Base-by-base conservation (phyloP, 2,113 vertebrate genomes). In the Dasyprocta punctata region DNA sequence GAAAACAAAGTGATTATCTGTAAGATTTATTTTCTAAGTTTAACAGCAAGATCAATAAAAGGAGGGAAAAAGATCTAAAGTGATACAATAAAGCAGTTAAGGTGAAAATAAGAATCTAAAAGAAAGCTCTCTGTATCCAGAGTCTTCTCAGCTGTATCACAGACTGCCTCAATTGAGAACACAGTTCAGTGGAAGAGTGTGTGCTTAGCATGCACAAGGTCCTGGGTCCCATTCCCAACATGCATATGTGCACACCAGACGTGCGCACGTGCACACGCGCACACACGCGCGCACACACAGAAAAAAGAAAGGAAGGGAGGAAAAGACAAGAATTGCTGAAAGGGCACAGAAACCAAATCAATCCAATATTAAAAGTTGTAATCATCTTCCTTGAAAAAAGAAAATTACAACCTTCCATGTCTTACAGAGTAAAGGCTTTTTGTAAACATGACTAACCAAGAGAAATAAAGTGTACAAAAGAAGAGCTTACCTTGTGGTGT, bases 401-500 rank as follows among this genome's bases (percentile, higher is more conserved):
- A 69, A 92, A 93, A 73, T 38, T 28, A 89, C 36, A 86, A 89
- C 7, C 28, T 90, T 83, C 30, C 26, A 71, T 47, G 24, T 90
- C 67, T 61, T 77, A 71, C 52, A 89, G 19, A 75, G 3, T 49
- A 90, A 20, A 95, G 19, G 1, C 92, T 36, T 86, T 60, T 63
- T 90, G 11, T 80, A 93, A 96, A 93, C 5, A 47, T 58, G n/a
- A 90, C 36, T 84, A 78, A 84, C n/a, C 5, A 90, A 90, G 41
- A 93, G 77, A 69, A 87, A 41, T 65, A 86, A 52, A 88, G 26
- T 83, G 28, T 83, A 49, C 36, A 30, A 47, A 96, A 84, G 16
- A 93, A 69, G 3, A 95, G 38, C 95, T 97, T 98, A 99, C 99
- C 98, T 96, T 97, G 56, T 99, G 98, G 73, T 99, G 98, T 47